These are phyloP conservation scores for Urosaurus nigricauda DNA, from an alignment of 2,797 vertebrate genomes.

Conservation along the genomic window DNA sequence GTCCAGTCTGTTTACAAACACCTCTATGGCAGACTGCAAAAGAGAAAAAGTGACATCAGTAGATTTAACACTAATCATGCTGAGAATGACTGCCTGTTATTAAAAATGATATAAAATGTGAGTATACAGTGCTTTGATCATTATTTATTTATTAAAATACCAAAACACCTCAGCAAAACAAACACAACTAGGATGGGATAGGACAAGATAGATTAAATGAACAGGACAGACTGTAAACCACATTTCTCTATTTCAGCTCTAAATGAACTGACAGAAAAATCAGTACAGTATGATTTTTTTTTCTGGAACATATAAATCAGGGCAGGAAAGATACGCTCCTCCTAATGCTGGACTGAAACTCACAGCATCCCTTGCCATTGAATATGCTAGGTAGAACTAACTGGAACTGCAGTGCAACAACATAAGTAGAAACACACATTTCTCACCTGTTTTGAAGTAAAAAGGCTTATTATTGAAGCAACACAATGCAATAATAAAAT, in stretches of 20 bases:
- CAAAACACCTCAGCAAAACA: background rate
- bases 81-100: background rate
- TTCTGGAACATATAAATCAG: background rate
- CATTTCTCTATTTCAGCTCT: background rate
- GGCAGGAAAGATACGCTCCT: background rate
- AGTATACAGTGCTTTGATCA: background rate
- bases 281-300: too few species aligned
- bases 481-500: background rate
- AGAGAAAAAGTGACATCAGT: slow-evolving; percentile 62
- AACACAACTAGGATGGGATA: background rate
- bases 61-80: slow-evolving; percentile 31
- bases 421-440: background rate
- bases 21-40: slow-evolving; percentile 87
- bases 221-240: background rate
- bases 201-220: background rate
- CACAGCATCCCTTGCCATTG: background rate
- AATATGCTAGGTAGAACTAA: background rate
- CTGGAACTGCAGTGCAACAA: background rate
- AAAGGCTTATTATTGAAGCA: background rate
- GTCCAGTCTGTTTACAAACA: slow-evolving; percentile 95
- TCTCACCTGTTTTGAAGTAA: background rate
- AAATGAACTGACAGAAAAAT: background rate
- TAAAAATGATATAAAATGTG: background rate
- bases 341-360: background rate
- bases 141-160: background rate